These are phyloP conservation scores for Amaurobius ferox DNA, from an alignment of 2,888 invertebrate genomes.

Conservation along the genomic window DNA sequence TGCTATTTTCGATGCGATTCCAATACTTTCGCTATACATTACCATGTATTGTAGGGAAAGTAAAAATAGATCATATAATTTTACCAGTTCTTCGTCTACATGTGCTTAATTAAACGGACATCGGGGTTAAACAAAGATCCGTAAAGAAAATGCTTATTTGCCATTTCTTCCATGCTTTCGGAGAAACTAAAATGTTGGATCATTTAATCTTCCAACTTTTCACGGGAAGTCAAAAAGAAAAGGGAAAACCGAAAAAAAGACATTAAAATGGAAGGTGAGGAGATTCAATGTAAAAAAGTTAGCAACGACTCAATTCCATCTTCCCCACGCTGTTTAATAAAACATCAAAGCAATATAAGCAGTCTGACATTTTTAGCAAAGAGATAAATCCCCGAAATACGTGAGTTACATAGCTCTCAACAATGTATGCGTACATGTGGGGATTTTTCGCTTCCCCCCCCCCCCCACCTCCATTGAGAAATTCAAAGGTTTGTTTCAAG, in stretches of 20 bases:
- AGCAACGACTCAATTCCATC: not conserved
- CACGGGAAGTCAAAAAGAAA: not conserved
- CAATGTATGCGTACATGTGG: not conserved
- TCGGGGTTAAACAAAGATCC: too few relatives aligned
- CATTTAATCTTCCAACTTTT: not conserved
- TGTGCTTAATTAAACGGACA: too few relatives aligned
- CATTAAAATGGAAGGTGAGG: not conserved
- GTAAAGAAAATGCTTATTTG: too few relatives aligned
- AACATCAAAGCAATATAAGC: not conserved
- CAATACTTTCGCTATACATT: too few relatives aligned
- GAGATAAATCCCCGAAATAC: not conserved
- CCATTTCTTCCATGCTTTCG: too few relatives aligned
- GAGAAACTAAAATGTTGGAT: not conserved
- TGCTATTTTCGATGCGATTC: too few relatives aligned
- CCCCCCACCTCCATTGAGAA: not conserved
- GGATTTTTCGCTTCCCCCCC: not conserved
- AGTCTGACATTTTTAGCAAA: not conserved
- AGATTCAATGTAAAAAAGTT: constrained; percentile 25
- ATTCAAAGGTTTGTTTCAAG: not conserved
- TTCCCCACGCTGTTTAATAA: not conserved
- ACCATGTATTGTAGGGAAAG: too few relatives aligned
- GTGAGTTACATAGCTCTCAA: not conserved
- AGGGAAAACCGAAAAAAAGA: not conserved
- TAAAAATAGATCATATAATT: too few relatives aligned
- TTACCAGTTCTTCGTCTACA: too few relatives aligned